Evolutionary conservation across 2,888 invertebrate species (phyloP), one percentile per base, ranked within the genome.

Genomic region (Carterocephalus palaemon): DNA sequence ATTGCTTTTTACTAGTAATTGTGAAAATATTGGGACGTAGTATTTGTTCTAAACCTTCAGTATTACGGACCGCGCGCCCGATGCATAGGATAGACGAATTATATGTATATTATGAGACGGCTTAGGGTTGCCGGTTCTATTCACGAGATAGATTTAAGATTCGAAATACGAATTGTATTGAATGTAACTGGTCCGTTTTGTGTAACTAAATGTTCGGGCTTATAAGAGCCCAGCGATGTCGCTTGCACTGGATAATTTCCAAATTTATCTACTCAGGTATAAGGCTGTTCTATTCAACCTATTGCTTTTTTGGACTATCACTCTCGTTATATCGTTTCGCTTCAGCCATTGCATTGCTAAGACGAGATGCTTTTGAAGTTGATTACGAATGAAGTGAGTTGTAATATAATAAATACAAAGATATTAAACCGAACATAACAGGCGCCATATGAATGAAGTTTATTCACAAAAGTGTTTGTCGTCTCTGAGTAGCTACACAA

Each of bases 31-130:
- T 39, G 24, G 33, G 22, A 19, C 13, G 17, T 33, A 23, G 34
- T 32, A 26, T 26, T 26, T 24, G 10, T 33, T 41, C 12, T 31
- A 41, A 41, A 17, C 22, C n/a, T 13, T 57, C 62, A 68, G 68
- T 67, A 67, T 71, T 72, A 69, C 46, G 59, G 56, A 64, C 70
- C 74, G 76, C 74, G 75, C 73, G 74, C 75, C 73, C 28, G 34
- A 42, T 33, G 42, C 28, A 22, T 42, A 42, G 20, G 42, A 42
- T 42, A 42, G 34, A 20, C 8, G 13, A 31, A 42, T 26, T 24
- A 24, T 41, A 19, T 34, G 28, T 42, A 34, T 28, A 32, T 41
- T 41, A 32, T 32, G 23, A 20, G 4, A 12, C 8, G 12, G 32
- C 40, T 32, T 32, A 16, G 32, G 10, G 22, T 24, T 31, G 24